A percentile compares a stretch with the other conserved stretches of the same genome.
Conservation (phyloP, 2,113 vertebrate species). For the Gadus macrocephalus region DNA sequence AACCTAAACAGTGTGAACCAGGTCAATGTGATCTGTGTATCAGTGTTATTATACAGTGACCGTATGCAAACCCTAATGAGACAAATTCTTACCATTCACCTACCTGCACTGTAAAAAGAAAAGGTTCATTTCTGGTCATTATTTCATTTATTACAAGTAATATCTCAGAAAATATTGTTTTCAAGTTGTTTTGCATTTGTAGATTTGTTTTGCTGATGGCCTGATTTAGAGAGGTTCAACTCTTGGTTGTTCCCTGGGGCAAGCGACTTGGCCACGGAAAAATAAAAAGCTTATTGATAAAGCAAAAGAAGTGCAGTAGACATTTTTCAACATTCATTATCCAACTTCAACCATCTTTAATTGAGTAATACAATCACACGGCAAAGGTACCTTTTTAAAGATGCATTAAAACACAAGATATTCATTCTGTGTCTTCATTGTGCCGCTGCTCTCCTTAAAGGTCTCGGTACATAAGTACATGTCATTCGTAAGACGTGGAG, state of each 20-base stretch:
- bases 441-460: too few species aligned
- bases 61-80: conserved; percentile 25
- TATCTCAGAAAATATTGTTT: conserved; percentile 26
- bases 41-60: conserved; percentile 33
- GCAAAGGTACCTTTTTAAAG: too few species aligned
- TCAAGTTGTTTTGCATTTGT: neutral
- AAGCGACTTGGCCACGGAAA: conserved; percentile 18
- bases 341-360: conserved; percentile 14
- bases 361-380: too few species aligned
- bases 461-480: too few species aligned
- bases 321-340: conserved; percentile 25
- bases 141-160: conserved; percentile 3
- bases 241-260: neutral
- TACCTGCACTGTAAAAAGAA: neutral
- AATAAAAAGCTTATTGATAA: conserved; percentile 26
- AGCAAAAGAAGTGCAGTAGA: conserved; percentile 28
- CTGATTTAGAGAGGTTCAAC: too few species aligned
- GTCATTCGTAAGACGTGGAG: too few species aligned
- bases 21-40: too few species aligned
- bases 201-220: neutral
- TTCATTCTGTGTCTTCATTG: too few species aligned
- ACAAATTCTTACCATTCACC: too few species aligned
- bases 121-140: neutral
- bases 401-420: too few species aligned
- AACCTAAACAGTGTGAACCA: too few species aligned